These are phyloP conservation scores for Dryobota labecula DNA, from an alignment of 2,888 invertebrate species.

Conservation along the genomic window DNA sequence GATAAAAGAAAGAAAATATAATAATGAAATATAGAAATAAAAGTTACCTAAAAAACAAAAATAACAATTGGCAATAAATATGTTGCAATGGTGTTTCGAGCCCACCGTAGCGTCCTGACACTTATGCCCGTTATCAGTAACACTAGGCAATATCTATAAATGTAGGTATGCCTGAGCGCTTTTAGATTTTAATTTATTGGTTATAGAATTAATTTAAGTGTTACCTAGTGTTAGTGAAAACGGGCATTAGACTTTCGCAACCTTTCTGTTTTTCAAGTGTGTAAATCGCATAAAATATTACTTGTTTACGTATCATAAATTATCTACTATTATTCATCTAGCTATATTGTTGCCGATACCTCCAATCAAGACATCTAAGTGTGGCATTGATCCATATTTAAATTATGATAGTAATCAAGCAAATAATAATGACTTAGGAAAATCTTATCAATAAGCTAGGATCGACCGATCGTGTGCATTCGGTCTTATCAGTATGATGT, in stretches of 20 bases:
- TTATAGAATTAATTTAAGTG: too few species aligned
- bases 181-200: too few species aligned
- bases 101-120: too few species aligned
- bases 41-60: neutral
- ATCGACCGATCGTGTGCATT: neutral
- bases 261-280: too few species aligned
- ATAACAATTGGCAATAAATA: neutral
- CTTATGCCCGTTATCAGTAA: too few species aligned
- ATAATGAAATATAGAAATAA: too few species aligned
- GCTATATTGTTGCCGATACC: neutral
- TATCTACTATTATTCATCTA: neutral
- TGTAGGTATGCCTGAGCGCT: too few species aligned
- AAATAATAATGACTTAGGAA: slow-evolving; percentile 12
- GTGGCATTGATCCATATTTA: neutral
- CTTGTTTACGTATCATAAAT: neutral
- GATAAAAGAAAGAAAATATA: neutral
- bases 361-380: neutral
- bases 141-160: too few species aligned
- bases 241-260: too few species aligned
- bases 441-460: slow-evolving; percentile 16
- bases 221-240: too few species aligned
- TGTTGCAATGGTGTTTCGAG: neutral
- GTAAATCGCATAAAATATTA: too few species aligned
- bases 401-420: slow-evolving; percentile 3
- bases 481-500: neutral